Evolutionary conservation across 2,888 invertebrate species (phyloP).

Genomic region (Capitulum mitella): DNA sequence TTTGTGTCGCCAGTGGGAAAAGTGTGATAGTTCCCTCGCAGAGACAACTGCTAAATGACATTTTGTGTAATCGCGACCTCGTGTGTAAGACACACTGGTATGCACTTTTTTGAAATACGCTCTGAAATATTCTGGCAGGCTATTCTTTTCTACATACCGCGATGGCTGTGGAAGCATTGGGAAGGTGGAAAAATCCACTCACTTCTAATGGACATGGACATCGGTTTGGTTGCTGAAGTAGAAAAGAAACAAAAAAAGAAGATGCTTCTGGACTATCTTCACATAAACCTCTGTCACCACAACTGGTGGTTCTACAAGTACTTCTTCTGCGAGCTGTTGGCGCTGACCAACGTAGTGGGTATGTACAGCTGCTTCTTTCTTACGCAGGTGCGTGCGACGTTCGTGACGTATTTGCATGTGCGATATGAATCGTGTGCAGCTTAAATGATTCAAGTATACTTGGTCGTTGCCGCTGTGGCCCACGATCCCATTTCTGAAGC

Average conservation of each 20-base stretch:
- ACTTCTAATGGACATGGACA: conserved; percentile 91
- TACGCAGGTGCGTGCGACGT: too few species aligned
- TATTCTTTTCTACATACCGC: conserved; percentile 86
- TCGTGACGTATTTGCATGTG: too few species aligned
- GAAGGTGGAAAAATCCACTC: conserved; percentile 93
- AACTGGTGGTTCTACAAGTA: conserved; percentile 95
- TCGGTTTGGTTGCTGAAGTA: conserved; percentile 84
- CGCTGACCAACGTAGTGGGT: conserved; percentile 85
- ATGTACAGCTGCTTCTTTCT: conserved; percentile 28
- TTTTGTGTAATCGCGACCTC: too few species aligned
- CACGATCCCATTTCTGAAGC: too few species aligned
- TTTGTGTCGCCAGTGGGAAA: too few species aligned
- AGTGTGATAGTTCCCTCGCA: too few species aligned
- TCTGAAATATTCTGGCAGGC: conserved; percentile 55
- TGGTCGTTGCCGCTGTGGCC: too few species aligned
- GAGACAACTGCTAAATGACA: too few species aligned
- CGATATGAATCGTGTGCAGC: too few species aligned
- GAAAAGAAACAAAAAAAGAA: conserved; percentile 93
- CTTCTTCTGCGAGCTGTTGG: conserved; percentile 81
- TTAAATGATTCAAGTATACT: too few species aligned
- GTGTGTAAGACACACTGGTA: too few species aligned
- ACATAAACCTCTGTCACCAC: conserved; percentile 84
- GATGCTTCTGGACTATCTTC: conserved; percentile 82
- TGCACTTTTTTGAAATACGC: too few species aligned
- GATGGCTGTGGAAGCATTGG: conserved; percentile 96